Conservation (phyloP, 92 coral and sea anemone species). For the Porites rus region DNA sequence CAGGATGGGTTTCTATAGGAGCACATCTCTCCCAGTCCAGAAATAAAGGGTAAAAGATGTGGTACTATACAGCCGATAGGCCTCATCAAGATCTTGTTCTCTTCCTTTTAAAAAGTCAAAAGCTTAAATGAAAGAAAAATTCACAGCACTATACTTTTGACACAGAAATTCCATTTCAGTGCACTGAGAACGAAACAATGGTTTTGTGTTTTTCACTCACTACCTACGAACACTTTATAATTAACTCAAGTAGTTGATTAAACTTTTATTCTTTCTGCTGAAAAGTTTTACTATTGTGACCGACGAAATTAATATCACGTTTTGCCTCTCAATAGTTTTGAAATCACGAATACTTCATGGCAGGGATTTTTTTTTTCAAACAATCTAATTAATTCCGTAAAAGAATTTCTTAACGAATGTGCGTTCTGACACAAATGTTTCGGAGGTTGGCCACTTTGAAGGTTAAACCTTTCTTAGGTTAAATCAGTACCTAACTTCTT, state of each 20-base stretch:
- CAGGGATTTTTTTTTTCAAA: neutral
- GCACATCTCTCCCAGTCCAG: slow-evolving; percentile 6
- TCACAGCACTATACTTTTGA: too few species aligned
- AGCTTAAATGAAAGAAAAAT: neutral
- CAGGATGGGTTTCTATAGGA: neutral
- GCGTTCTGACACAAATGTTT: neutral
- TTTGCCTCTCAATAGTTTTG: neutral
- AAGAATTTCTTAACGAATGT: neutral
- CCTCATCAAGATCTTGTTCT: neutral
- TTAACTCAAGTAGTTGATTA: slow-evolving; percentile 10
- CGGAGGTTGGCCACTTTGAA: too few species aligned
- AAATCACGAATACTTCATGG: neutral
- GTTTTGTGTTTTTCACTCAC: neutral
- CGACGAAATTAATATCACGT: neutral
- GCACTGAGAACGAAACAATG: too few species aligned
- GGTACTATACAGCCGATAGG: neutral
- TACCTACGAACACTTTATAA: neutral
- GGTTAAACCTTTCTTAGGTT: too few species aligned
- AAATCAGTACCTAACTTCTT: too few species aligned
- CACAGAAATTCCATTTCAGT: neutral
- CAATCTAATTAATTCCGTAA: neutral
- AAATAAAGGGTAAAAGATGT: neutral
- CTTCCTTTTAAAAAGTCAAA: neutral
- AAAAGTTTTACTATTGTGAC: neutral
- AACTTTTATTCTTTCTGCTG: neutral